Conservation (phyloP, 1,140 invertebrate species). For the Drosophila lini region DNA sequence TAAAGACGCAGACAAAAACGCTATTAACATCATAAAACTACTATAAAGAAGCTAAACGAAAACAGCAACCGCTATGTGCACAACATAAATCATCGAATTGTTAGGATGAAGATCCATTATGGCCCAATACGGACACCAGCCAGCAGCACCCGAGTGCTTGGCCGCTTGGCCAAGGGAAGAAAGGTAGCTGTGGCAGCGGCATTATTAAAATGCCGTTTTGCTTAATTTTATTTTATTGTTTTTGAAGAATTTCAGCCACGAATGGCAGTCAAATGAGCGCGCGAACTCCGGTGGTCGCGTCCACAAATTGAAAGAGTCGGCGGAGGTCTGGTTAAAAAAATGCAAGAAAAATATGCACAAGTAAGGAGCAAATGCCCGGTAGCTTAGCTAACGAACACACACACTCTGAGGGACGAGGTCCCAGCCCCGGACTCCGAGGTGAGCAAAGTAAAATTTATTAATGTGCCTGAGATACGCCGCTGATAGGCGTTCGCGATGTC, state of each 20-base stretch:
- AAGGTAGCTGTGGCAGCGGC: conserved; percentile 44
- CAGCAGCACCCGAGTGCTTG: conserved; percentile 49
- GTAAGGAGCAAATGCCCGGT: conserved; percentile 43
- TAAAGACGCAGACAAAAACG: conserved; percentile 71
- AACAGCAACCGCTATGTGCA: conserved; percentile 74
- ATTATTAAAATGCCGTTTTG: conserved; percentile 84
- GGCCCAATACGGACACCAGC: conserved; percentile 77
- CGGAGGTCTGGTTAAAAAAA: conserved; percentile 15
- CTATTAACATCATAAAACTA: conserved; percentile 76
- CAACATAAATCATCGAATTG: conserved; percentile 84
- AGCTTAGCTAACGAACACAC: conserved; percentile 70
- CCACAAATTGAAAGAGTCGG: conserved; percentile 24
- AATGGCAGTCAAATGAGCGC: conserved; percentile 66
- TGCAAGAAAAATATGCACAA: conserved; percentile 16
- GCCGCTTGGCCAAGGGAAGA: conserved; percentile 14
- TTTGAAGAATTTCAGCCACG: conserved; percentile 72
- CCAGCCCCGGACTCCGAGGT: conserved; percentile 18
- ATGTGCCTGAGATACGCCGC: conserved; percentile 80
- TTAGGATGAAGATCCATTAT: conserved; percentile 82
- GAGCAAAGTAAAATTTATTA: conserved; percentile 81
- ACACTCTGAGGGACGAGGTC: background rate
- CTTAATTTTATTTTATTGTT: conserved; percentile 83
- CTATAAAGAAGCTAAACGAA: conserved; percentile 67
- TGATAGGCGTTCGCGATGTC: conserved; percentile 59
- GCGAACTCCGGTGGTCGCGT: conserved; percentile 64